Evolutionary conservation across 1,140 invertebrate species (phyloP).

Genomic region (Conus betulinus): DNA sequence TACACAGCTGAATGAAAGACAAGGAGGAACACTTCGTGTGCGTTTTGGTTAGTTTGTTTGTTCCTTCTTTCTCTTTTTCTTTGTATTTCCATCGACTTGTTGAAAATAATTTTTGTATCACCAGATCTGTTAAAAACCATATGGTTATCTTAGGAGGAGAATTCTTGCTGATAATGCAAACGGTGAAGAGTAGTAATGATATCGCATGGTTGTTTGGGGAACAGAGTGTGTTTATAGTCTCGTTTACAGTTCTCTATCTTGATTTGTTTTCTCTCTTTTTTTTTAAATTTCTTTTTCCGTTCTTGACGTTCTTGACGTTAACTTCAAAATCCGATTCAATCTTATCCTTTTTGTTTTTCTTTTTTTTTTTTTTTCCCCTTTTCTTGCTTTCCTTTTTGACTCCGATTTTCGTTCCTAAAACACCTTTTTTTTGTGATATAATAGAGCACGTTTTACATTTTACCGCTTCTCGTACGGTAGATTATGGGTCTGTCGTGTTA

Average conservation of each 20-base stretch:
- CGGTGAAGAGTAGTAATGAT: no score
- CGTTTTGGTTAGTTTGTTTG: slow-evolving; percentile 2
- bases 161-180: no score
- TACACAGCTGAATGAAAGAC: not conserved
- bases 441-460: no score
- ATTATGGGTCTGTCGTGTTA: no score
- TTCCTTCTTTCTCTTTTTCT: no score
- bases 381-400: not conserved
- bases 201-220: no score
- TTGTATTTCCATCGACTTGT: not conserved
- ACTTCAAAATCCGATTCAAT: not conserved
- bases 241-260: not conserved
- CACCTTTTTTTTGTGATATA: no score
- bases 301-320: not conserved
- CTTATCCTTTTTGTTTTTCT: not conserved
- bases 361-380: not conserved
- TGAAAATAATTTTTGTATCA: not conserved
- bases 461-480: no score
- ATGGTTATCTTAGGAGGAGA: no score
- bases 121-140: no score
- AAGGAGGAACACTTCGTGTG: not conserved
- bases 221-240: not conserved
- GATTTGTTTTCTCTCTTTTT: not conserved
- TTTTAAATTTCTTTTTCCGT: not conserved
- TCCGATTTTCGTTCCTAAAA: not conserved